phyloP scores from a whole-genome alignment of 2,113 vertebrate genomes.

The Redunca redunca region DNA sequence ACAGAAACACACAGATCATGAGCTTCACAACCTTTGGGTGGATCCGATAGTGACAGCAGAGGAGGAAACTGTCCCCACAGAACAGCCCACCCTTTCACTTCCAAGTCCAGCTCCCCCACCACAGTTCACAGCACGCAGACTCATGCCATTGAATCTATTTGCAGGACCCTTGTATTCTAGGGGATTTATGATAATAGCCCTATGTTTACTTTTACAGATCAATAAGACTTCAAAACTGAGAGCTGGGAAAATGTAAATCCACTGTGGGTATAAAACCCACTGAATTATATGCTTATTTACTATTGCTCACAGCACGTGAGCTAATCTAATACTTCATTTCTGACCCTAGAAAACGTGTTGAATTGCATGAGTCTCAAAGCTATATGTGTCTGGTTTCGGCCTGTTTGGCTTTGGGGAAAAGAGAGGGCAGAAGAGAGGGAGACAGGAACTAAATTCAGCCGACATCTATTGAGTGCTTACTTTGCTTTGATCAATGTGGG shows the following conservation, averaged over 20 bases:
- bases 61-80: neutral
- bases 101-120: neutral
- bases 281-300: neutral
- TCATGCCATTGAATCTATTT: neutral
- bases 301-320: neutral
- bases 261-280: neutral
- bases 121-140: neutral
- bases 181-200: neutral
- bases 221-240: slow-evolving; percentile 10
- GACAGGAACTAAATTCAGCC: neutral
- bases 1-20: neutral
- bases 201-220: neutral
- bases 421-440: neutral
- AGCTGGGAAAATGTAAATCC: slow-evolving; percentile 31
- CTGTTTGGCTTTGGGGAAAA: neutral
- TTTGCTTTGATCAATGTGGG: neutral
- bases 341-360: neutral
- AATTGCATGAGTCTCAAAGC: neutral
- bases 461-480: neutral
- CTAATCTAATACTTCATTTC: neutral
- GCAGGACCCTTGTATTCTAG: neutral
- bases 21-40: neutral
- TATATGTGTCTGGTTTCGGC: neutral
- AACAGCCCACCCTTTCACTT: neutral
- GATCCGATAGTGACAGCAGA: neutral